Evolutionary conservation across 2,113 vertebrate genomes (phyloP).

Genomic region (Uropsilus gracilis): DNA sequence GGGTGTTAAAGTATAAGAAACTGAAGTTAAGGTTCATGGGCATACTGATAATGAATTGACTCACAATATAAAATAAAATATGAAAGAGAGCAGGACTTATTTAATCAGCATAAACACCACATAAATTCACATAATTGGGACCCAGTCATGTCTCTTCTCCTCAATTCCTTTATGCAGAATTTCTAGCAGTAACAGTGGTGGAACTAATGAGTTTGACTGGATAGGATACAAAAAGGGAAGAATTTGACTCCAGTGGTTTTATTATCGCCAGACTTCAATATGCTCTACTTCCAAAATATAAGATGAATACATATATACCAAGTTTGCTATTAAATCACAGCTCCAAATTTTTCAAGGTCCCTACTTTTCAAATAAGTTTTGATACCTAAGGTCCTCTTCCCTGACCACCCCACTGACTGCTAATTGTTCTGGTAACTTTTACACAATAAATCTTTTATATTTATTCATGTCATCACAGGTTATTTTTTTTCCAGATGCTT

Average conservation of each 20-base stretch:
- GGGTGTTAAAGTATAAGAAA: too few relatives aligned
- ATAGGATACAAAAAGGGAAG: not conserved
- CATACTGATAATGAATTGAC: conserved; percentile 31
- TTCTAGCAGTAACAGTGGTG: not conserved
- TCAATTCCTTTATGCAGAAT: conserved; percentile 14
- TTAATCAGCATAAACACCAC: conserved; percentile 65
- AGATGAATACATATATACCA: not conserved
- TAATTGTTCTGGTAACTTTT: not conserved
- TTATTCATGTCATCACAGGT: too few relatives aligned
- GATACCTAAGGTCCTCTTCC: not conserved
- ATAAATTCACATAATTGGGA: conserved; percentile 51
- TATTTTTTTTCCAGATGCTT: not conserved
- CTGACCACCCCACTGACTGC: not conserved
- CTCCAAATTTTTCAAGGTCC: not conserved
- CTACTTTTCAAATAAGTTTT: not conserved
- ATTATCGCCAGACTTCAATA: not conserved
- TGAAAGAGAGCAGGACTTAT: conserved; percentile 48
- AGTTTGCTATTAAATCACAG: not conserved
- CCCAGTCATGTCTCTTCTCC: not conserved
- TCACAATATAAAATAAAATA: conserved; percentile 42
- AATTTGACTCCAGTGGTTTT: not conserved
- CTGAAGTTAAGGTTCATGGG: not conserved
- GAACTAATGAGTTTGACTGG: not conserved
- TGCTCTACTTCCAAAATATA: too few relatives aligned
- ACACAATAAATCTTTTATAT: too few relatives aligned